Conservation (phyloP, 2,113 vertebrate species). For the Megalops atlanticus region DNA sequence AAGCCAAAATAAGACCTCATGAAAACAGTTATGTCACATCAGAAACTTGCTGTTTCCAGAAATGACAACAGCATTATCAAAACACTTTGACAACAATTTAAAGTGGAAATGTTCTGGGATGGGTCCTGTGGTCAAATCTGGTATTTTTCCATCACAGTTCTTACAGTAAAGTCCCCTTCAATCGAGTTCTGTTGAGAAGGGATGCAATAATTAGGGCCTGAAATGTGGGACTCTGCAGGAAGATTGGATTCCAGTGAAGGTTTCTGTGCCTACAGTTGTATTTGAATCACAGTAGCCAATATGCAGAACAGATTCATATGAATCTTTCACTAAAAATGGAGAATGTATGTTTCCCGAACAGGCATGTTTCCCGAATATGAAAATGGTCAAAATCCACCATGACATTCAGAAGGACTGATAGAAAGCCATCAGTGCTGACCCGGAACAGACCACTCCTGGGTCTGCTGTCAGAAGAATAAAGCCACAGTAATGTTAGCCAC, state of each 20-base stretch:
- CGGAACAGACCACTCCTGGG: conserved; percentile 54
- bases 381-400: conserved; percentile 27
- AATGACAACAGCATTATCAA: background rate
- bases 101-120: background rate
- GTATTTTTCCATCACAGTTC: background rate
- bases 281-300: background rate
- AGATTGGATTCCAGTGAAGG: conserved; percentile 1
- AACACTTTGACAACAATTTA: too few species aligned
- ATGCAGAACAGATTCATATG: background rate
- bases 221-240: background rate
- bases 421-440: conserved; percentile 65
- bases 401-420: conserved; percentile 46
- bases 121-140: background rate
- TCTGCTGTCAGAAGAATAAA: conserved; percentile 66
- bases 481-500: conserved; percentile 61
- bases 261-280: background rate
- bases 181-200: background rate
- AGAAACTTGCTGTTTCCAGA: conserved; percentile 21
- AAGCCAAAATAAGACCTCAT: conserved; percentile 19
- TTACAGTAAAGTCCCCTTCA: background rate
- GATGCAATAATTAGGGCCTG: background rate
- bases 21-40: conserved; percentile 34
- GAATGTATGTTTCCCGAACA: conserved; percentile 40
- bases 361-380: conserved; percentile 44
- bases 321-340: background rate